Percentiles rank a stretch among this genome's conserved stretches.
phyloP scores from a whole-genome alignment of 1,140 invertebrate species.

The Acromyrmex charruanus region DNA sequence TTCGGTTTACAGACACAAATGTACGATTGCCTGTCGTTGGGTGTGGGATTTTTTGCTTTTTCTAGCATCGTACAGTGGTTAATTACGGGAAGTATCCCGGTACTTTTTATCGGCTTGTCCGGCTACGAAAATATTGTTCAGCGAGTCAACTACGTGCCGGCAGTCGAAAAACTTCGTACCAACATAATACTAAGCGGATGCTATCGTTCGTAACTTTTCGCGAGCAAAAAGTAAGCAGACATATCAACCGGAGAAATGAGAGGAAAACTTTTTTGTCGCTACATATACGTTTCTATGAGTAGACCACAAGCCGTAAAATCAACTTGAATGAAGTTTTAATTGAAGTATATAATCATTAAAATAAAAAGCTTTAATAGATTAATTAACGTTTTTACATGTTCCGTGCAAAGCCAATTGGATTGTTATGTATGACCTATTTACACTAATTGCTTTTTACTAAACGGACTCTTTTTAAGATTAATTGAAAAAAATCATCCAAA shows the following conservation, averaged over 20 bases:
- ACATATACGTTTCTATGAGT: slow-evolving; percentile 3
- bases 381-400: slow-evolving; percentile 4
- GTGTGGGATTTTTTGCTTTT: slow-evolving; percentile 52
- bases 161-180: slow-evolving; percentile 60
- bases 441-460: neutral
- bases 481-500: neutral
- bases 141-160: slow-evolving; percentile 66
- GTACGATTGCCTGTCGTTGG: slow-evolving; percentile 17
- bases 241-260: slow-evolving; percentile 36
- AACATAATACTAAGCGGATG: slow-evolving; percentile 77
- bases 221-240: slow-evolving; percentile 37
- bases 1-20: neutral
- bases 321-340: slow-evolving; percentile 58
- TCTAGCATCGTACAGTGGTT: slow-evolving; percentile 68
- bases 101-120: slow-evolving; percentile 82
- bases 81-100: slow-evolving; percentile 82
- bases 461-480: neutral
- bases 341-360: slow-evolving; percentile 21
- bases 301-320: slow-evolving; percentile 15
- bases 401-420: neutral
- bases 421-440: neutral
- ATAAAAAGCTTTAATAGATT: neutral
- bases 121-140: slow-evolving; percentile 79
- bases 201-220: slow-evolving; percentile 74
- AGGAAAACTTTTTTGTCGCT: slow-evolving; percentile 47